These are phyloP conservation scores for Halocynthia aurantium DNA, from an alignment of 23 tunicate genomes.

Conservation along the genomic window DNA sequence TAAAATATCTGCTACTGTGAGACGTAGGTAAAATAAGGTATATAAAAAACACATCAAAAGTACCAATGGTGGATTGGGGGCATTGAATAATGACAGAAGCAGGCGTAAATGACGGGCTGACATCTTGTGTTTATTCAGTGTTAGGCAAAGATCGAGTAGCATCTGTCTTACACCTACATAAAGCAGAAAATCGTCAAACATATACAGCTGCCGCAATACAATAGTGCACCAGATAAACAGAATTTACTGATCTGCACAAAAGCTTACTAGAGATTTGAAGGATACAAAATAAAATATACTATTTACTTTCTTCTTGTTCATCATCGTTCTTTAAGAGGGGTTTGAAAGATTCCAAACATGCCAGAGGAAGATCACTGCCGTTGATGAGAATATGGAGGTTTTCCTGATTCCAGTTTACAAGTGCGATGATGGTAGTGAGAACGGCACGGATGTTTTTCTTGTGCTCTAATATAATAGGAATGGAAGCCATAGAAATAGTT, in stretches of 20 bases:
- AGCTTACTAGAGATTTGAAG: background rate
- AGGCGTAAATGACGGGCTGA: constrained; percentile 60
- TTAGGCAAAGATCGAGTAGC: constrained; percentile 48
- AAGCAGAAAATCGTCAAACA: background rate
- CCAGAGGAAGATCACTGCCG: constrained; percentile 29
- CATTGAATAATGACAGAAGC: constrained; percentile 58
- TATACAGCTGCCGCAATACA: background rate
- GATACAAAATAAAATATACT: background rate
- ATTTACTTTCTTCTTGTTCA: constrained; percentile 27
- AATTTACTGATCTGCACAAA: background rate
- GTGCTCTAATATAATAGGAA: background rate
- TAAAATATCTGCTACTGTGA: background rate
- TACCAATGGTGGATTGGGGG: constrained; percentile 55
- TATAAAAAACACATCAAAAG: background rate
- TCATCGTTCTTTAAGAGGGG: constrained; percentile 21
- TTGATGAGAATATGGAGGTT: constrained; percentile 28
- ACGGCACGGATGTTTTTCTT: constrained; percentile 20
- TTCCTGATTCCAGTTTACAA: constrained; percentile 21
- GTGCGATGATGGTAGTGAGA: constrained; percentile 16
- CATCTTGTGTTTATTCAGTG: constrained; percentile 45
- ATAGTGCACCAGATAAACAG: background rate
- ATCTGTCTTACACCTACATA: constrained; percentile 37
- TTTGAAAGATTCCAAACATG: constrained; percentile 32
- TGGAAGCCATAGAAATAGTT: background rate
- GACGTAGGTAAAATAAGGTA: background rate